Conservation (phyloP, 2,113 vertebrate genomes). For the Talpa occidentalis region DNA sequence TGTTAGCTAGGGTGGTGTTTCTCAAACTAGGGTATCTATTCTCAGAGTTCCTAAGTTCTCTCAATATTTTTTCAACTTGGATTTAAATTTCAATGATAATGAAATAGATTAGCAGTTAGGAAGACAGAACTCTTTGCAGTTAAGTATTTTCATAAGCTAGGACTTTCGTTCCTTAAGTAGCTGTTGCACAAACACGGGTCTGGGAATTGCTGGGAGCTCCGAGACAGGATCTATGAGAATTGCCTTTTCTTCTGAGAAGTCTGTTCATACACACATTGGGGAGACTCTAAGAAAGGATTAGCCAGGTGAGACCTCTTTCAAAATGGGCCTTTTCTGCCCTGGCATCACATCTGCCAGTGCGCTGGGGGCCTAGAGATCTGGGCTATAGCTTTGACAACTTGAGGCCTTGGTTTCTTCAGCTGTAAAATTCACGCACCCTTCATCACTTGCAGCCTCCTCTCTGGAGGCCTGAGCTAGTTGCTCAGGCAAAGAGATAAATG, state of each 20-base stretch:
- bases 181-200: not conserved
- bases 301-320: not conserved
- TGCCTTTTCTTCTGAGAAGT: not conserved
- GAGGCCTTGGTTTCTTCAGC: not conserved
- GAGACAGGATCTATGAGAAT: not conserved
- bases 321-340: not conserved
- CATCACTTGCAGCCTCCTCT: not conserved
- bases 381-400: not conserved
- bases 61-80: constrained; percentile 40
- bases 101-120: constrained; percentile 52
- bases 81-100: constrained; percentile 32
- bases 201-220: not conserved
- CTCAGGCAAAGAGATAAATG: not conserved
- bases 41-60: not conserved
- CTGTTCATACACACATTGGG: not conserved
- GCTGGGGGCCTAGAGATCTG: not conserved
- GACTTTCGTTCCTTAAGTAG: not conserved
- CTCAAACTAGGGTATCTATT: not conserved
- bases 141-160: constrained; percentile 1
- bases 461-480: not conserved
- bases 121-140: constrained; percentile 15
- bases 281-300: not conserved
- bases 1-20: not conserved
- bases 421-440: not conserved
- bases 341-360: not conserved